phyloP scores from a whole-genome alignment of 2,888 invertebrate species.

The Gymnoscelis rufifasciata region DNA sequence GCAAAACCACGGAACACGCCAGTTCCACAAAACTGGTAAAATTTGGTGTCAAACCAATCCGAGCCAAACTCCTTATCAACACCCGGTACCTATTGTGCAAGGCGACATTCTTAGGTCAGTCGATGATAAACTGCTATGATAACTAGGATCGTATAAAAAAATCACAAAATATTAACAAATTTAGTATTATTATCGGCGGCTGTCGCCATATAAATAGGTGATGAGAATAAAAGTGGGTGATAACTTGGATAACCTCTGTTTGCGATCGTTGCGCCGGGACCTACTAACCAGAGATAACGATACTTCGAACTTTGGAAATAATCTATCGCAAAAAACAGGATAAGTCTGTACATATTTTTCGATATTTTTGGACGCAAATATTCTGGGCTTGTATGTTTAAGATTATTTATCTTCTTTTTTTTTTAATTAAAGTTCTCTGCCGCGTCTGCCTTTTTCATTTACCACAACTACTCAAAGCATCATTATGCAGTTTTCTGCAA shows the following conservation, averaged over 20 bases:
- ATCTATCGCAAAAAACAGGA: neutral
- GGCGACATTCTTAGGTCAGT: conserved; percentile 55
- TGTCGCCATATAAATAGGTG: conserved; percentile 29
- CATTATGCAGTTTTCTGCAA: no score
- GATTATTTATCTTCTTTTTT: no score
- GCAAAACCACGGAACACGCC: no score
- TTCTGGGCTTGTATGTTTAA: no score
- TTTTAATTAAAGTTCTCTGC: no score
- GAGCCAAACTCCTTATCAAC: conserved; percentile 57
- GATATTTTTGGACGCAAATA: no score
- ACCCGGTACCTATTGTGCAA: conserved; percentile 55
- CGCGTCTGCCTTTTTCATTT: no score
- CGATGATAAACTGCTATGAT: conserved; percentile 59
- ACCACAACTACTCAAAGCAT: no score
- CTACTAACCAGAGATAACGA: neutral
- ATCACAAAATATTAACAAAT: conserved; percentile 48
- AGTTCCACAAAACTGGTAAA: neutral
- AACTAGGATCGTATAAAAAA: conserved; percentile 47
- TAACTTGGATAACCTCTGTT: conserved; percentile 43
- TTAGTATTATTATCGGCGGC: conserved; percentile 47
- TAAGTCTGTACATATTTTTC: no score
- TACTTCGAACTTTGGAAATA: neutral
- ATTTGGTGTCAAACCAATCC: conserved; percentile 25
- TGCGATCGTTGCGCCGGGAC: conserved; percentile 1
- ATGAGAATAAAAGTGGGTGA: conserved; percentile 28